These are phyloP conservation scores for Drosophila kambysellisi DNA, from an alignment of 2,888 invertebrate species.

Conservation along the genomic window DNA sequence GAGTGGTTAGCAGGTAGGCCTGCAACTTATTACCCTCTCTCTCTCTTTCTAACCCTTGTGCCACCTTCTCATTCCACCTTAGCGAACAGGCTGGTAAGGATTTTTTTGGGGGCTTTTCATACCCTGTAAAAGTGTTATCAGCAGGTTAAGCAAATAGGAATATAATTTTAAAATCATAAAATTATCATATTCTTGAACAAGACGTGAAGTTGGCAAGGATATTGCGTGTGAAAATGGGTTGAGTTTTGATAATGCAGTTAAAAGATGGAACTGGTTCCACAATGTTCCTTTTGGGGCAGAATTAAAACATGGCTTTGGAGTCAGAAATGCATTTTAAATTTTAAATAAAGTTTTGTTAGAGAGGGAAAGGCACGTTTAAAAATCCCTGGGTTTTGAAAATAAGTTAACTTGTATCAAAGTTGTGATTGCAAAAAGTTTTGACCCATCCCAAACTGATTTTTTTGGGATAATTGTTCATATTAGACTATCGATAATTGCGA, in stretches of 20 bases:
- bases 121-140: neutral
- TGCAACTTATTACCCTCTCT: conserved; percentile 33
- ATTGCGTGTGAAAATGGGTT: neutral
- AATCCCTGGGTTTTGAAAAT: neutral
- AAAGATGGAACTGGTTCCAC: neutral
- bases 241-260: too few relatives aligned
- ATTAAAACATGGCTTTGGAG: neutral
- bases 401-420: neutral
- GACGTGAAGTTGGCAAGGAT: neutral
- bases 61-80: conserved; percentile 1
- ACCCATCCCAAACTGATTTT: neutral
- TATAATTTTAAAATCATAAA: neutral
- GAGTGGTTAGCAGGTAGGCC: conserved; percentile 56
- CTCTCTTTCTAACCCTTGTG: neutral
- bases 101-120: neutral
- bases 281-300: neutral
- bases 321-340: neutral
- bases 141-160: neutral
- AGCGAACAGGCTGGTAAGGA: conserved; percentile 23
- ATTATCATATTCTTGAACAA: neutral
- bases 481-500: neutral
- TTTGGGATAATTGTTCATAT: neutral
- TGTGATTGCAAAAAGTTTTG: neutral
- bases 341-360: neutral
- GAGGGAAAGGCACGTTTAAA: neutral